Evolutionary conservation across 2,797 vertebrate genomes (phyloP).

Genomic region (Siniperca undulata): DNA sequence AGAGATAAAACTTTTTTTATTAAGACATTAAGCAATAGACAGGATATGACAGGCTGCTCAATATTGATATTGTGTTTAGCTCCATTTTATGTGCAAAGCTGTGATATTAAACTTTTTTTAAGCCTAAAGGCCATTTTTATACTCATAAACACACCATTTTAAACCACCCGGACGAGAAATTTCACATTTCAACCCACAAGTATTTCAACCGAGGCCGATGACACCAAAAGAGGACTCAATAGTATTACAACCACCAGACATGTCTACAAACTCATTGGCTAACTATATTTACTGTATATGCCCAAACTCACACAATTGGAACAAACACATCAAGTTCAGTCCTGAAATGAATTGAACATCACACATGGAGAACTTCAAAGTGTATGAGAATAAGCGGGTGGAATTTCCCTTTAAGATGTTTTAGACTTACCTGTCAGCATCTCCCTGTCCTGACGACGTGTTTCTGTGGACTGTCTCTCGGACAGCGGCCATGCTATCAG

Average conservation of each 20-base stretch:
- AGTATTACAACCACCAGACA: background rate
- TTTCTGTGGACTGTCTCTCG: constrained; percentile 93
- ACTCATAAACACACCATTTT: background rate
- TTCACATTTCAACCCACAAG: background rate
- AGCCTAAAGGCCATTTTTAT: background rate
- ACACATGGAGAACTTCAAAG: background rate
- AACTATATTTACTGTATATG: background rate
- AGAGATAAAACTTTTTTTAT: background rate
- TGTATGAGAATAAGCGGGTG: background rate
- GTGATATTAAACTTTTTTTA: background rate
- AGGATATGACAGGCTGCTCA: background rate
- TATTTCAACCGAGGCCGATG: background rate
- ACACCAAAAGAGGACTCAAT: background rate
- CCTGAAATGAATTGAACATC: background rate
- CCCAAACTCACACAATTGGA: background rate
- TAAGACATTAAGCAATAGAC: background rate
- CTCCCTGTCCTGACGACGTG: constrained; percentile 90
- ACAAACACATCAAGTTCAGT: background rate
- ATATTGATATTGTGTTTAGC: background rate
- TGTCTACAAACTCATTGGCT: background rate
- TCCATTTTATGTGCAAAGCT: background rate
- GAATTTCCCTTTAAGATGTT: background rate
- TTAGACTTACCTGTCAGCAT: constrained; percentile 92
- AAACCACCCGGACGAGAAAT: background rate
- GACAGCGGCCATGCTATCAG: constrained; percentile 93